Conservation (phyloP, 1,140 invertebrate species). For the Mactra quadrangularis region DNA sequence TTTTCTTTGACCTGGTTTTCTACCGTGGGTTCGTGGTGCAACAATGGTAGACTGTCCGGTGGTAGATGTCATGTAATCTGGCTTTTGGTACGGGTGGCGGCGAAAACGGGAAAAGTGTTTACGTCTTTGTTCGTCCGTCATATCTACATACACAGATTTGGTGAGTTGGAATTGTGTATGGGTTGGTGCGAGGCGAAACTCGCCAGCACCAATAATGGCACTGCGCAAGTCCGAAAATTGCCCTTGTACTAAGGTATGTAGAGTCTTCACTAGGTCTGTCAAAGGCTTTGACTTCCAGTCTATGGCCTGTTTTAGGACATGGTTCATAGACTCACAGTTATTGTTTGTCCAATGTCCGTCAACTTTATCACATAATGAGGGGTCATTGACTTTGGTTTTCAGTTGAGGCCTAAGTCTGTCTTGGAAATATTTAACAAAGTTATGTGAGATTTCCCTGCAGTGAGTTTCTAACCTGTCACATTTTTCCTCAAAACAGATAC, state of each 20-base stretch:
- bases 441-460: neutral
- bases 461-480: slow-evolving; percentile 20
- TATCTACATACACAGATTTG: slow-evolving; percentile 47
- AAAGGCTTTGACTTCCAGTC: slow-evolving; percentile 61
- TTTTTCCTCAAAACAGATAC: slow-evolving; percentile 50
- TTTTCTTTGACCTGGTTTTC: slow-evolving; percentile 63
- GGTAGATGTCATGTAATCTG: slow-evolving; percentile 37
- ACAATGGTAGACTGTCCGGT: slow-evolving; percentile 35
- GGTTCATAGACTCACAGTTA: slow-evolving; percentile 60
- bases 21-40: slow-evolving; percentile 47
- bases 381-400: slow-evolving; percentile 1
- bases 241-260: neutral
- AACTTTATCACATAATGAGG: neutral
- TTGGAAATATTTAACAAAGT: slow-evolving; percentile 49
- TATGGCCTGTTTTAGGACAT: slow-evolving; percentile 53
- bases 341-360: slow-evolving; percentile 60
- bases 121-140: slow-evolving; percentile 45
- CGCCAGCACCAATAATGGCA: slow-evolving; percentile 35
- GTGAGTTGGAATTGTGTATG: slow-evolving; percentile 32
- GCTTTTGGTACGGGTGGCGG: neutral
- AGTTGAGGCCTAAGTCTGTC: neutral
- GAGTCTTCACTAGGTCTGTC: slow-evolving; percentile 18
- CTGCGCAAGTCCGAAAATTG: slow-evolving; percentile 50
- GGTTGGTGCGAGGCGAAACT: slow-evolving; percentile 34
- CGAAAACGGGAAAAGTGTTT: slow-evolving; percentile 28